Evolutionary conservation across 2,888 invertebrate species (phyloP).

Genomic region (Drosophila pseudotakahashii): DNA sequence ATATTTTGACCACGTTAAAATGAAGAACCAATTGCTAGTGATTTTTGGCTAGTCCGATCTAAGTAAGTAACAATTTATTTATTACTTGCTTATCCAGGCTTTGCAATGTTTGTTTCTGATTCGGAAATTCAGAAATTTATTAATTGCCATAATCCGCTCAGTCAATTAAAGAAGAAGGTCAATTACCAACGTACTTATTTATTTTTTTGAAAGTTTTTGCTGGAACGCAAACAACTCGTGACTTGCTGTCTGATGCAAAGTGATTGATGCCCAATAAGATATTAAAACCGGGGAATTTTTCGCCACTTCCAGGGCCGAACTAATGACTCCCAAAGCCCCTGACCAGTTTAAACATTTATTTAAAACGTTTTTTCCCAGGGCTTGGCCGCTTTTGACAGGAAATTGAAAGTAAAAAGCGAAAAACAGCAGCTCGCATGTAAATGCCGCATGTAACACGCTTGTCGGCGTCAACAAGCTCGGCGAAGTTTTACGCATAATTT

Average conservation of each 20-base stretch:
- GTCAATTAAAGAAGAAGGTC: conserved; percentile 17
- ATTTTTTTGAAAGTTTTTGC: conserved; percentile 4
- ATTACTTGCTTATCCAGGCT: neutral
- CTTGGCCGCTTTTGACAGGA: conserved; percentile 18
- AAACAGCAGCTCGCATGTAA: conserved; percentile 43
- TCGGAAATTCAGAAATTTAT: neutral
- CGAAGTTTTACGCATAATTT: conserved; percentile 60
- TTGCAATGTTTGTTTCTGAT: too few relatives aligned
- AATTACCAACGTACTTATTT: conserved; percentile 8
- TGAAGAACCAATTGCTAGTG: neutral
- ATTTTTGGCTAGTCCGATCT: neutral
- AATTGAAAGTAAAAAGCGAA: conserved; percentile 43
- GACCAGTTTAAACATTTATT: conserved; percentile 35
- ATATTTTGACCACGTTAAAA: neutral
- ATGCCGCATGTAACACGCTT: conserved; percentile 49
- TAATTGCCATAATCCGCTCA: neutral
- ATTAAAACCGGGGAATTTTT: conserved; percentile 25
- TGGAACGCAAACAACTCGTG: neutral
- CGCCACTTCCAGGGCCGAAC: conserved; percentile 13
- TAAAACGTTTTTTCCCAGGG: conserved; percentile 12
- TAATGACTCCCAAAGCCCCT: conserved; percentile 36
- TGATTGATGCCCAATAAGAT: conserved; percentile 44
- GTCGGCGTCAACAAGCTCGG: conserved; percentile 51
- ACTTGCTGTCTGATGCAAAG: conserved; percentile 2
- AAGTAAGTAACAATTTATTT: neutral